These are phyloP conservation scores for Unio delphinus DNA, from an alignment of 2,888 invertebrate species.

Conservation along the genomic window DNA sequence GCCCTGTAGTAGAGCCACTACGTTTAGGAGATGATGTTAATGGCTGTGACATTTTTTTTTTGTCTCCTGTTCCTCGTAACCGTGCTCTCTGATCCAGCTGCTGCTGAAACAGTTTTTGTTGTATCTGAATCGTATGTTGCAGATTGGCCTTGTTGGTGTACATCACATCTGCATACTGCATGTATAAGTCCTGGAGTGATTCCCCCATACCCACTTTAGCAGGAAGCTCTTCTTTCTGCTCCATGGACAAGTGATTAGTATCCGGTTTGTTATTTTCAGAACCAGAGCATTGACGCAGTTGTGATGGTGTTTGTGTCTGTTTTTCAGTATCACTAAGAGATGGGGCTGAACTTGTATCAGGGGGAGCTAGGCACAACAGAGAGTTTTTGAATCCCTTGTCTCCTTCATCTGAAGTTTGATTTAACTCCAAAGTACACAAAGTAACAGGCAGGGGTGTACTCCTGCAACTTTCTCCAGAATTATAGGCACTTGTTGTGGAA, in stretches of 20 bases:
- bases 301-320: constrained; percentile 64
- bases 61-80: constrained; percentile 13
- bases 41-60: constrained; percentile 15
- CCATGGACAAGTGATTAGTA: not conserved
- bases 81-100: constrained; percentile 61
- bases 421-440: constrained; percentile 66
- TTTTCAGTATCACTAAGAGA: constrained; percentile 66
- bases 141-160: constrained; percentile 81
- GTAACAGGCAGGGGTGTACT: constrained; percentile 73
- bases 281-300: constrained; percentile 55
- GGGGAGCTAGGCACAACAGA: constrained; percentile 61
- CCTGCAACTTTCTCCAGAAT: constrained; percentile 82
- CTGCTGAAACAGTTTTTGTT: constrained; percentile 76
- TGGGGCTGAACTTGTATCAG: constrained; percentile 28
- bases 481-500: constrained; percentile 79
- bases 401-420: constrained; percentile 58
- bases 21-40: constrained; percentile 17
- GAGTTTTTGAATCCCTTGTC: constrained; percentile 63
- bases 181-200: constrained; percentile 66
- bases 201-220: constrained; percentile 42
- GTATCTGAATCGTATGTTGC: constrained; percentile 80
- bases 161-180: constrained; percentile 77
- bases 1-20: constrained; percentile 16
- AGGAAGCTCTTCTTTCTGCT: not conserved
- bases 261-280: constrained; percentile 42